Base-by-base conservation (phyloP, 2,888 invertebrate genomes). In the Abscondita cerata region DNA sequence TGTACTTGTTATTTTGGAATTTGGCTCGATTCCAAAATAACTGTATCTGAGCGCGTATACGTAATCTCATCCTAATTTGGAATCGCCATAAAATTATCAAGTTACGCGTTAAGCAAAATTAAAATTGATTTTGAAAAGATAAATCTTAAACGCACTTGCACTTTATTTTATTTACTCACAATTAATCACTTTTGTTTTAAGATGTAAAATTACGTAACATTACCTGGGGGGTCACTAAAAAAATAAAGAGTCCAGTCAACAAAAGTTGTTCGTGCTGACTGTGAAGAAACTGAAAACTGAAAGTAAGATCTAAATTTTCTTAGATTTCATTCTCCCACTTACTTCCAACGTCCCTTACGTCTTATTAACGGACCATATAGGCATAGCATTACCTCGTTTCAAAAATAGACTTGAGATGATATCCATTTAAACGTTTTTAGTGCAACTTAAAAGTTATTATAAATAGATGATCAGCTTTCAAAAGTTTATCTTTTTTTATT, bases 211-310 rank as follows among this genome's bases (percentile, higher is more conserved):
- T 25, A 25, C 25, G 6, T 25, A 25, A 25, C 25, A 68, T 62
- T 80, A 80, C 80, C 80, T 80, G 77, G 70, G 70, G 77, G 70
- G 70, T 67, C 69, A 68, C 68, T 63, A 68, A 67, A 73, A 74
- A 72, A 75, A 74, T 70, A 71, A 70, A 68, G 70, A 82, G 83
- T 84, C 83, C 82, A 83, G 83, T 81, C 83, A 81, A 83, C 82
- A 80, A 79, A 81, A 81, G 78, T 75, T 78, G 80, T 81, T 77
- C 79, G 78, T 82, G 83, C 82, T 83, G 88, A 89, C 89, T 87
- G 88, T 85, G 84, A 83, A 82, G 60, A 82, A 83, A 82, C 60
- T 65, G 57, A 63, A 82, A 83, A 82, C 60, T 63, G 57, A 63
- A 57, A 57, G 18, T 83, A 82, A 83, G 82, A 74, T 82, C 81